Evolutionary conservation across 2,888 invertebrate genomes (phyloP), one percentile per base, ranked within the genome.

Genomic region (Dolomedes plantarius): DNA sequence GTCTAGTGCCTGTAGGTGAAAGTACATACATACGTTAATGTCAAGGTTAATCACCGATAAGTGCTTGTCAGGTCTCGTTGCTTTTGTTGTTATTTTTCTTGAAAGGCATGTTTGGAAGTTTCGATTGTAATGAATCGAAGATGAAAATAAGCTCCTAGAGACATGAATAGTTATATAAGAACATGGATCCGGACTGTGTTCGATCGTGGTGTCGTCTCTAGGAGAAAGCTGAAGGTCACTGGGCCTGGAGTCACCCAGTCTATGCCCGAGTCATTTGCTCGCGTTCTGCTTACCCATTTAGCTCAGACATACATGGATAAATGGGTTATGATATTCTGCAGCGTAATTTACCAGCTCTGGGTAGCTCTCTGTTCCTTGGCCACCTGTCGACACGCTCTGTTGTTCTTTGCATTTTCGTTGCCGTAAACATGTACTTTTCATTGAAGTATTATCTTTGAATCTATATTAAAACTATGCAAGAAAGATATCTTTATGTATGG

Each of bases 41-140:
- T 56, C 56, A 56, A 56, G 56, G 56, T 56, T 56, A 56, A 56
- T 56, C 56, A 56, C 56, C 56, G 23, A 56, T 56, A 56, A 56
- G 19, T 56, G 23, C 56, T 56, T 56, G 56, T 56, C 56, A 56
- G 56, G 2, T 56, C 23, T 23, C 1, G 56, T 2, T 46, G 46
- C 9, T 46, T 46, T 46, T 46, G 46, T 46, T 2, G 23, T 23
- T 56, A 23, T 56, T 56, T 56, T n/a, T 23, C 23, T 56, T 2
- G 23, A 19, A 11, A 23, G 23, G 56, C 23, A 23, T 56, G 23
- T 2, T 23, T 56, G 56, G 23, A 56, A 11, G 56, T 16, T 56
- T 19, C 56, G 56, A 56, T 56, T 56, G 56, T 23, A 56, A 56
- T 56, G 56, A 56, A 56, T 56, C 23, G 56, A 56, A 56, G 56